Evolutionary conservation across 2,113 vertebrate genomes (phyloP).

Genomic region (Melanerpes formicivorus): DNA sequence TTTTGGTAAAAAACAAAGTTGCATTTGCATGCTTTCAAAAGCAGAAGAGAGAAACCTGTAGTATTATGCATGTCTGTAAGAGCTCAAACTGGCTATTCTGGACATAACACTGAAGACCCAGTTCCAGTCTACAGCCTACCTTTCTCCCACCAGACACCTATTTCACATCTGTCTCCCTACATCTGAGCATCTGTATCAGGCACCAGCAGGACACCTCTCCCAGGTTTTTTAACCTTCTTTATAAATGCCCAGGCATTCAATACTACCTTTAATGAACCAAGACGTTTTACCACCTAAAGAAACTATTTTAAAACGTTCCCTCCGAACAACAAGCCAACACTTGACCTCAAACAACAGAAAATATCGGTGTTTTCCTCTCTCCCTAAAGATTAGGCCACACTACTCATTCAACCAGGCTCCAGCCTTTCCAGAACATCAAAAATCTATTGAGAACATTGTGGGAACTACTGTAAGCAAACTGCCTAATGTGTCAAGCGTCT

Average conservation of each 20-base stretch:
- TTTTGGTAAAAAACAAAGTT: background rate
- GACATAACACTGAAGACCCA: background rate
- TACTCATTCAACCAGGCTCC: background rate
- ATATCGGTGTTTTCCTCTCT: background rate
- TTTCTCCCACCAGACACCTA: background rate
- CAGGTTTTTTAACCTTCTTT: background rate
- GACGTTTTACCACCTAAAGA: background rate
- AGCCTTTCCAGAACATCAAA: background rate
- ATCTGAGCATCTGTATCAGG: background rate
- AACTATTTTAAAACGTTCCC: background rate
- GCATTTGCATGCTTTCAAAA: background rate
- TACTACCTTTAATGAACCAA: background rate
- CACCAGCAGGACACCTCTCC: background rate
- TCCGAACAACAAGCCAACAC: background rate
- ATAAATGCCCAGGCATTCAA: background rate
- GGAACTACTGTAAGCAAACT: background rate
- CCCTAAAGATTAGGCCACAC: background rate
- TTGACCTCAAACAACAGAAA: background rate
- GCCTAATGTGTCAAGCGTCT: background rate
- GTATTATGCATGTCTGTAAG: background rate
- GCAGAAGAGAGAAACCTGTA: background rate
- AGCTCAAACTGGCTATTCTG: background rate
- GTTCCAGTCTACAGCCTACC: background rate
- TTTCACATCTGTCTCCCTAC: background rate
- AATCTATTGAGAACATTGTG: background rate